Percentiles rank a stretch among this genome's conserved stretches.
Conservation (phyloP, 2,797 vertebrate species). For the Sorex maritimensis region DNA sequence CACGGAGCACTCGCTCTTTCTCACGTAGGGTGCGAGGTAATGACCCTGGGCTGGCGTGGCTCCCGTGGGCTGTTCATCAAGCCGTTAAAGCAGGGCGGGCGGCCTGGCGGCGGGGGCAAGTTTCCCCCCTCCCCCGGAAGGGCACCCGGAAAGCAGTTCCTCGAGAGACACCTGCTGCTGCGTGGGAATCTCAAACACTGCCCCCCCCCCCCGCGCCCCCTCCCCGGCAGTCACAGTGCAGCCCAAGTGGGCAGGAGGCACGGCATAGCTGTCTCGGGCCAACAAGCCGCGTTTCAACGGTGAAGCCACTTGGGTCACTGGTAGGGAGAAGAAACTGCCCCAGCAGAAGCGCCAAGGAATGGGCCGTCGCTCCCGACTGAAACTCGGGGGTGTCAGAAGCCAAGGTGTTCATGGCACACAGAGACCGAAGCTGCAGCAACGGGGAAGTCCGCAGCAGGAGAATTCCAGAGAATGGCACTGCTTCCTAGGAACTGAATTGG, state of each 20-base stretch:
- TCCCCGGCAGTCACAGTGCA: not conserved
- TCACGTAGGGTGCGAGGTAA: conserved; percentile 5
- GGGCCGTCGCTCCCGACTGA: not conserved
- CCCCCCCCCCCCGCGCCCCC: not conserved
- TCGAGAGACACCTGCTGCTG: not conserved
- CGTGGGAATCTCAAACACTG: conserved; percentile 22
- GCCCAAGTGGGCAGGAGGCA: not conserved
- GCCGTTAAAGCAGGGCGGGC: conserved; percentile 3
- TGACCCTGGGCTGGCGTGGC: not conserved
- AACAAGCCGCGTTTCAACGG: conserved; percentile 12
- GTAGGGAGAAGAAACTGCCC: conserved; percentile 11
- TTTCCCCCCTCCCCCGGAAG: conserved; percentile 23
- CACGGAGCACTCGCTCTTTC: conserved; percentile 28
- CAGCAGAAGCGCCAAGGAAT: not conserved
- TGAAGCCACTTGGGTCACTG: not conserved
- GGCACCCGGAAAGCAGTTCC: conserved; percentile 4
- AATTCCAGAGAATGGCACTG: not conserved
- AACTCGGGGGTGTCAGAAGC: not conserved
- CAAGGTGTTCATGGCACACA: not conserved
- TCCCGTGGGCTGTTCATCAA: conserved; percentile 16
- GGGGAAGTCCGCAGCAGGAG: not conserved
- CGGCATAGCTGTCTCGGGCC: not conserved
- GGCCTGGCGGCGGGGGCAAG: not conserved
- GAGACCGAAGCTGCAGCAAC: not conserved
- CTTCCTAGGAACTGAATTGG: conserved; percentile 36